These are phyloP conservation scores for Dermatemys mawii DNA, from an alignment of 2,113 vertebrate genomes.

Conservation along the genomic window DNA sequence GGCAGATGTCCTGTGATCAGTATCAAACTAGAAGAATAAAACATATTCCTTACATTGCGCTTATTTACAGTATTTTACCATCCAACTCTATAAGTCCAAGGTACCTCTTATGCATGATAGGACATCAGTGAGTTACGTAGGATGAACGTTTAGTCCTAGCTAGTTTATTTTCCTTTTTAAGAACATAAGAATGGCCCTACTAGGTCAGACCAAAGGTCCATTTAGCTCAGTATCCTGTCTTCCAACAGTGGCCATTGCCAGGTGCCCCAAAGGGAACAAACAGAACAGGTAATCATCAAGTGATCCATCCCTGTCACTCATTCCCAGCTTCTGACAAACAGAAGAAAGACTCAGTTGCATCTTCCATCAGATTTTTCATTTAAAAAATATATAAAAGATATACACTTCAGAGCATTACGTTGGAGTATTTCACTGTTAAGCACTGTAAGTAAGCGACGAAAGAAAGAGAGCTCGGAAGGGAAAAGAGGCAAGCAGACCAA, in stretches of 20 bases:
- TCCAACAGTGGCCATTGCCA: no score
- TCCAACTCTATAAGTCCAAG: slow-evolving; percentile 40
- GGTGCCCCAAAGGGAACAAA: no score
- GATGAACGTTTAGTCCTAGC: background rate
- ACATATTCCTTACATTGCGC: slow-evolving; percentile 49
- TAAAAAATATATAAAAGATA: background rate
- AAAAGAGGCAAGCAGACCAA: background rate
- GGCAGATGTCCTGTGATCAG: slow-evolving; percentile 49
- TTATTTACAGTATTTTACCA: slow-evolving; percentile 40
- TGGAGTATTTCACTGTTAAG: slow-evolving; percentile 9
- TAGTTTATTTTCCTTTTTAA: slow-evolving; percentile 10
- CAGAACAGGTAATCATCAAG: no score
- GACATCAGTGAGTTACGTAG: background rate
- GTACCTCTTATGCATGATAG: background rate
- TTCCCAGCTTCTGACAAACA: background rate
- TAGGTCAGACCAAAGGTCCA: no score
- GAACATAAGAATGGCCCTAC: no score
- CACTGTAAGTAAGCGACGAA: background rate
- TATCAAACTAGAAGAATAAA: slow-evolving; percentile 54
- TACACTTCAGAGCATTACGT: background rate
- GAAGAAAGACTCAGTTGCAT: background rate
- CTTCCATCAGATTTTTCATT: background rate
- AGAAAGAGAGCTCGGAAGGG: background rate
- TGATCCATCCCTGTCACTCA: no score
- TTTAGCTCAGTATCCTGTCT: no score